Base-by-base conservation (phyloP, 2,888 invertebrate species). In the Dryobota labecula region DNA sequence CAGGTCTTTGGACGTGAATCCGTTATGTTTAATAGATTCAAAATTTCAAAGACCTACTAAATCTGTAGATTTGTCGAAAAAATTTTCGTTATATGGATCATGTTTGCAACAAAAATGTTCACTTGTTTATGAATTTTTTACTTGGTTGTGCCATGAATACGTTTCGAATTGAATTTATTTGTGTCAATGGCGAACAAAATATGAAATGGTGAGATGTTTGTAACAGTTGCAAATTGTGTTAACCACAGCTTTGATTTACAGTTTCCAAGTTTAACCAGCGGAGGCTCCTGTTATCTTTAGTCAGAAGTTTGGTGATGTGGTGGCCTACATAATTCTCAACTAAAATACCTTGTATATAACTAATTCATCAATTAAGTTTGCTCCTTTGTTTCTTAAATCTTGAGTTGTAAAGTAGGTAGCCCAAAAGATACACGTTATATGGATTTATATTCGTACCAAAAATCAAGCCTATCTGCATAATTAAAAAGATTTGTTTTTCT, bases 191-290 rank as follows among this genome's bases (percentile, higher is more conserved):
- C 11, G 49, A 76, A 70, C 58, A 43, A 65, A 76, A 70, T 61
- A 56, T 76, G 67, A 60, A 73, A 67, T 65, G 27, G 33, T 43
- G 36, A 75, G 67, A 66, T 77, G 54, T 73, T 75, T 71, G 66
- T 64, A 66, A 43, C 68, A 66, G 75, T 71, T 54, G 67, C 63
- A 82, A 79, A 72, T 70, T 72, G 69, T 82, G 66, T 76, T 64
- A 70, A 76, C 82, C 79, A 38, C 79, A 72, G 76, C 53, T 73
- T 76, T 82, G 80, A 76, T 82, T 79, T 70, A 82, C 68, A 68
- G 76, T 79, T 72, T 33, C 64, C 47, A 82, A 82, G 72, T 82
- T 82, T 70, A 62, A 76, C 76, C 72, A 80, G 69, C 38, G 60
- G 43, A 54, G 61, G 61, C 71, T 76, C 64, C 70, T 68, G 82